Conservation (phyloP, 2,888 invertebrate genomes). For the Anthophora plumipes region DNA sequence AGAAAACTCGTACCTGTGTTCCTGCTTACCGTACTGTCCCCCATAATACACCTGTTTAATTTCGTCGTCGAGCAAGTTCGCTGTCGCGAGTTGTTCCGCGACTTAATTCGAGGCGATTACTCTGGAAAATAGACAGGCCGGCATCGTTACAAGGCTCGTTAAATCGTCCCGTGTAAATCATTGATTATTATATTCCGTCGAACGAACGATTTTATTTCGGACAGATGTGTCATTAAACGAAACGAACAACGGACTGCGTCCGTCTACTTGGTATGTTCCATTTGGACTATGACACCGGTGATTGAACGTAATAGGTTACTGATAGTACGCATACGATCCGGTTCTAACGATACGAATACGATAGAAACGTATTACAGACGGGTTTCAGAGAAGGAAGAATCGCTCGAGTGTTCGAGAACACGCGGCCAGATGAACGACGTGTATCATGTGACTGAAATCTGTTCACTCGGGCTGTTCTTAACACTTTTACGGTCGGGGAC, state of each 20-base stretch:
- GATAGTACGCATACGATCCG: conserved; percentile 16
- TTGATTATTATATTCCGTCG: conserved; percentile 34
- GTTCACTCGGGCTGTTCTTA: too few relatives aligned
- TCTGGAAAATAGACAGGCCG: conserved; percentile 36
- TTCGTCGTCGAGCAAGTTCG: conserved; percentile 38
- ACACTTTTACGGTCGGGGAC: too few relatives aligned
- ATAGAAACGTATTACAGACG: too few relatives aligned
- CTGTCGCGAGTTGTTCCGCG: conserved; percentile 26
- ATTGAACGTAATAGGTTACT: conserved; percentile 20
- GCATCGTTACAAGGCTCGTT: conserved; percentile 47
- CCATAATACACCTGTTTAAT: conserved; percentile 47
- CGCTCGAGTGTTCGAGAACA: background rate
- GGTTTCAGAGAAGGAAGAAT: background rate
- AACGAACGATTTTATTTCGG: conserved; percentile 31
- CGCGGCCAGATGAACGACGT: background rate
- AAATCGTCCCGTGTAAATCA: conserved; percentile 44
- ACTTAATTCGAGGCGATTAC: conserved; percentile 54
- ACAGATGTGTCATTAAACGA: conserved; percentile 19
- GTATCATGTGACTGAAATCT: too few relatives aligned
- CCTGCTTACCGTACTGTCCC: conserved; percentile 19
- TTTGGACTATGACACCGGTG: conserved; percentile 10
- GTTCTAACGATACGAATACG: conserved; percentile 7
- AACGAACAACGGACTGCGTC: conserved; percentile 21
- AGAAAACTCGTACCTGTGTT: conserved; percentile 37
- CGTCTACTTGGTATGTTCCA: background rate